Base-by-base conservation (phyloP, 2,113 vertebrate genomes). In the Charadrius vociferus region DNA sequence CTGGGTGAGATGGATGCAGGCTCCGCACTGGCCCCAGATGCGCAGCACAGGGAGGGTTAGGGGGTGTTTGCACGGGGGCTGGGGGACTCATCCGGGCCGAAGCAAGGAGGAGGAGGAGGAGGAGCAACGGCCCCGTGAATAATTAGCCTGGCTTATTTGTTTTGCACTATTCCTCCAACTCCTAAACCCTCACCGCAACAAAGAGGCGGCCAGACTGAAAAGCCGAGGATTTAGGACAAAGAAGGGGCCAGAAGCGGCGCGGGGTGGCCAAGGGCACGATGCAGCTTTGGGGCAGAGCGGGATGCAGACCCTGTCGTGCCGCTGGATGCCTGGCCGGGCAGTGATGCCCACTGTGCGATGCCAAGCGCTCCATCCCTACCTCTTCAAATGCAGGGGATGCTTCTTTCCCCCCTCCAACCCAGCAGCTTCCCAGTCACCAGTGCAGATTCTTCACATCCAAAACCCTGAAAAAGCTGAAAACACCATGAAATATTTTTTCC, bases 171-270 rank as follows among this genome's bases (percentile, higher is more conserved):
- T 52, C 65, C 68, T 59, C 50, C 70, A 12, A 10, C 16, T 82
- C 30, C 61, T 71, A 56, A 86, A 73, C 45, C n/a, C 61, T 71
- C 45, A n/a, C 49, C 6, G 0, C 84, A 24, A 91, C 88, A 92
- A 96, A 95, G 90, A 50, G 34, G 34, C 6, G 4, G 30, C 21
- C 2, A 10, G 74, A 47, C 72, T 84, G 81, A 41, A 70, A 86
- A 91, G 77, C 53, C 2, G 3, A 53, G 90, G 94, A 1, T 93
- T 85, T 50, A 68, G 94, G 94, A 96, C 92, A 95, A 97, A 97
- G 73, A 79, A 81, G 65, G 68, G 71, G 47, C 61, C 7, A 17
- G 58, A 58, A 52, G 47, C 11, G 1, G 66, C 14, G 41, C 0
- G 9, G 61, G 73, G 81, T 5, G 3, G n/a, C 79, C 10, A 0